Evolutionary conservation across 1,140 invertebrate species (phyloP).

Genomic region (Penaeus chinensis): DNA sequence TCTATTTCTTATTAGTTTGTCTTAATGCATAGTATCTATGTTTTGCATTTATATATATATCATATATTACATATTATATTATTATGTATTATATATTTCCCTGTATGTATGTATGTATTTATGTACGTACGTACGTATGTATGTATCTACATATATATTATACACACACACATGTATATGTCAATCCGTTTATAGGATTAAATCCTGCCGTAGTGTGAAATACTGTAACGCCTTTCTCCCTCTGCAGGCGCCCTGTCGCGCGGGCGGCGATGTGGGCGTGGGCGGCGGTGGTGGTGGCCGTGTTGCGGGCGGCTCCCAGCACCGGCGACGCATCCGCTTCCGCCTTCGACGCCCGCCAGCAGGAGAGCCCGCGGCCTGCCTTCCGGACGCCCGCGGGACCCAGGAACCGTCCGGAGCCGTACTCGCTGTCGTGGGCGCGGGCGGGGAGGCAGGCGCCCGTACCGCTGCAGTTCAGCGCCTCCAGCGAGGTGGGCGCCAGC

Average conservation of each 20-base stretch:
- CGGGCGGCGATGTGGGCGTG: background rate
- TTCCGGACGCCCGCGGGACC: conserved; percentile 33
- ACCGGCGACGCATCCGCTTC: background rate
- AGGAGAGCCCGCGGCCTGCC: background rate
- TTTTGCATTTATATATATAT: background rate
- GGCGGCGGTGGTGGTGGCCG: background rate
- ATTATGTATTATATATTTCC: no score
- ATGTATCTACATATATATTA: background rate
- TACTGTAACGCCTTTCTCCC: background rate
- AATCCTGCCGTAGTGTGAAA: background rate
- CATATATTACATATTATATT: background rate
- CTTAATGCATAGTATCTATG: no score
- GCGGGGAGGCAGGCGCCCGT: conserved; percentile 31
- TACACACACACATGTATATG: background rate
- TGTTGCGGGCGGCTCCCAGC: background rate
- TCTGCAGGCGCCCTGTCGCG: background rate
- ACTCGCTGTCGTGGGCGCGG: conserved; percentile 55
- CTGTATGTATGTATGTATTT: background rate
- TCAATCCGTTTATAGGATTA: background rate
- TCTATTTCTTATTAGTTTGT: no score
- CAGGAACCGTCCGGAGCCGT: conserved; percentile 32
- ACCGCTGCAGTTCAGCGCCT: conserved; percentile 53
- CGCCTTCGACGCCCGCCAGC: no score
- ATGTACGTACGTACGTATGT: background rate
- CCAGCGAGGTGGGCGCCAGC: conserved; percentile 37